Conservation (phyloP, 1,140 invertebrate species). For the Hyposmocoma kahamanoa region DNA sequence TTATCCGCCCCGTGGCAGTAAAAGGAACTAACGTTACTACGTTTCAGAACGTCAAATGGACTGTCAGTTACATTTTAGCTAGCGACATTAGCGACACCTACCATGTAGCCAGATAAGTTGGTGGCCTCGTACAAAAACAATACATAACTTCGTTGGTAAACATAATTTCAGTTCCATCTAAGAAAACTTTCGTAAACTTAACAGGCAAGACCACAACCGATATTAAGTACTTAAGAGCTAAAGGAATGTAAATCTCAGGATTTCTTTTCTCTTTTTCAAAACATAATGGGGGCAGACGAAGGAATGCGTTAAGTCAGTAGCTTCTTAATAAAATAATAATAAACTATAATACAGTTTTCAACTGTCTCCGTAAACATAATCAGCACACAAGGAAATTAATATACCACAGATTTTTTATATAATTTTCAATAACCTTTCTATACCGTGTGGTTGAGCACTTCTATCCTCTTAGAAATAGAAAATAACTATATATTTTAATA, state of each 20-base stretch:
- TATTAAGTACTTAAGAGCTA: slow-evolving; percentile 74
- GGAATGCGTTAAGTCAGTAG: no score
- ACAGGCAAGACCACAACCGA: slow-evolving; percentile 76
- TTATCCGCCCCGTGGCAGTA: no score
- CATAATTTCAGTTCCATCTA: slow-evolving; percentile 70
- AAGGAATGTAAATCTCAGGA: slow-evolving; percentile 67
- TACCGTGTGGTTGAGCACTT: slow-evolving; percentile 32
- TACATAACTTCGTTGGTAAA: slow-evolving; percentile 73
- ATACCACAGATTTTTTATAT: no score
- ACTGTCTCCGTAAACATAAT: no score
- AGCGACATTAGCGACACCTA: slow-evolving; percentile 30
- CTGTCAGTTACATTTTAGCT: no score
- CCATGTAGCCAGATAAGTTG: slow-evolving; percentile 36
- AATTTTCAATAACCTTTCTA: no score
- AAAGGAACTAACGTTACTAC: no score
- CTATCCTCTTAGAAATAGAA: neutral
- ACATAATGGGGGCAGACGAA: no score
- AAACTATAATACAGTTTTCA: no score
- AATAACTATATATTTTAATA: neutral
- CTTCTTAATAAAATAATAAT: no score
- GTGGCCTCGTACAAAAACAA: slow-evolving; percentile 67
- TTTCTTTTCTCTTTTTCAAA: slow-evolving; percentile 22
- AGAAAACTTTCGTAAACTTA: slow-evolving; percentile 66
- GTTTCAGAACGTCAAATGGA: no score
- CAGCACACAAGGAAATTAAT: no score